Evolutionary conservation across 35 echinoderm and acorn worm species (phyloP), one percentile per base, ranked within the genome.

Genomic region (Ophioderma brevispina): DNA sequence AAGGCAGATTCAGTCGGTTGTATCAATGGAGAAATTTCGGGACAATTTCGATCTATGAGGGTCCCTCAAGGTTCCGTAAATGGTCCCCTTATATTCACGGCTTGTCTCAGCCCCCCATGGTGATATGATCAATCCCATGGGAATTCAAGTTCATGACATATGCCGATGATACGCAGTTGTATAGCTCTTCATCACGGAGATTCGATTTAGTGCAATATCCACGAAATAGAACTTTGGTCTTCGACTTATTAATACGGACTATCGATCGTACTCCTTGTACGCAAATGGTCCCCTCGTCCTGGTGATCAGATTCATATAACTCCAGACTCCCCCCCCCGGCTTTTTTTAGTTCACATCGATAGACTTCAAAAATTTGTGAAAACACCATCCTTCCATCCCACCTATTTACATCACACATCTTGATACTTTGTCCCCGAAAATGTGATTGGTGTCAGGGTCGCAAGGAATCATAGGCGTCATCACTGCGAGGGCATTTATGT

Each of bases 131-230:
- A 8, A 70, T 15, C 28, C 10, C 59, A 8, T 25, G 81, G 19
- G 31, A 36, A 31, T 37, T 76, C 86, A 77, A 80, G 38, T n/a
- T 42, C 31, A 89, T 89, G 76, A 50, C 63, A 4, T 94, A 94
- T 43, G 92, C 81, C 14, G 87, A 94, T 86, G 92, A 94, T 46
- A 94, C 80, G 10, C 86, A 94, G 28, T 28, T 89, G 33, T 89
- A 37, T 40, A 38, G 36, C 15, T 2, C 38, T 37, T 25, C 38
- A 83, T n/a, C 81, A 39, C 21, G 18, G n/a, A 17, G 50, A 46
- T 23, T n/a, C 31, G 33, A 39, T 43, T 3, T 46, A n/a, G 81
- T 40, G n/a, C n/a, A n/a, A n/a, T 23, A 83, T 49, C 32, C 37
- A 38, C 23, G 13, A 33, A 49, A 38, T 83, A n/a, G 81, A 83